Evolutionary conservation across 2,113 vertebrate species (phyloP), one percentile per base, ranked within the genome.

Genomic region (Podiceps cristatus): DNA sequence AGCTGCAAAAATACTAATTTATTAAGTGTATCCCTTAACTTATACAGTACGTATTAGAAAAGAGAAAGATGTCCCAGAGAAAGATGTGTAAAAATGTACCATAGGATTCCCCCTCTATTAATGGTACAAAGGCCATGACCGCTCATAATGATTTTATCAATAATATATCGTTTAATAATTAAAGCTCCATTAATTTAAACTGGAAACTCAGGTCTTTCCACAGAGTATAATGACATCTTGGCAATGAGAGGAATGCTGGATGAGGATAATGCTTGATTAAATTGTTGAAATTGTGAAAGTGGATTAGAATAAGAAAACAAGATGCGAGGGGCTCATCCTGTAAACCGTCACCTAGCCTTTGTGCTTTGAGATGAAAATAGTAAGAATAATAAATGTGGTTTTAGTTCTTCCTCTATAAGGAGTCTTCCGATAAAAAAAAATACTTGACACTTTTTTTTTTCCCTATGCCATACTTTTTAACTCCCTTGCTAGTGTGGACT

Each of bases 151-250:
- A 42, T 72, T 95, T 89, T 89, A 72, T 95, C 90, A 94, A 81
- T 84, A 94, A 84, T 20, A 45, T n/a, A 79, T 50, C 27, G 84
- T 90, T 73, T 88, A 95, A 92, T 92, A 92, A 75, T 81, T 94
- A 75, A 82, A 64, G 4, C 2, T 7, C 10, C 45, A 35, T 93
- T 16, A 79, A 79, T 82, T 81, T 79, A 56, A 92, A 55, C 19
- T 37, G 18, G 42, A 52, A 11, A 66, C n/a, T 89, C 69, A 87
- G 7, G 19, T 73, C 42, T 86, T 95, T 86, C 73, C 83, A 33
- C 23, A 66, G n/a, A 55, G 27, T 37, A 2, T 47, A 63, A 77
- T 24, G 50, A 18, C 37, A 66, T 13, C 13, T 68, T 88, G 53
- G 17, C 53, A 86, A 44, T 73, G 68, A 76, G 20, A 63, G 6